Evolutionary conservation across 2,113 vertebrate species (phyloP), one percentile per base, ranked within the genome.

Genomic region (Notothenia rossii): DNA sequence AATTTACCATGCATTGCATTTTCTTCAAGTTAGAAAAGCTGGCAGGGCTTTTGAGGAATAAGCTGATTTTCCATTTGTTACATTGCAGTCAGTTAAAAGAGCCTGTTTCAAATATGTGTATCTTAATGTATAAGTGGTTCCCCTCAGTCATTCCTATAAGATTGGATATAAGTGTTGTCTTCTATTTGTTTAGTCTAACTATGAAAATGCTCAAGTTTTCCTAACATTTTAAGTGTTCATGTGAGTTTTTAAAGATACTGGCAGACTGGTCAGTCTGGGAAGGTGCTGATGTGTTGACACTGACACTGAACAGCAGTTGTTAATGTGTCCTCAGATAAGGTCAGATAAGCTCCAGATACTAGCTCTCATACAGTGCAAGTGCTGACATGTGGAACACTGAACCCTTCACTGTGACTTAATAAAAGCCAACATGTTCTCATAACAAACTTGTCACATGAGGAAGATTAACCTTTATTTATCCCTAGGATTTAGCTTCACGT

Each of bases 1-100:
- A 71, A 69, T 87, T 74, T 64, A 83, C 48, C 43, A 77, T 40
- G 60, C 53, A 46, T 33, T 56, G 55, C 36, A 45, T 62, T 69
- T 67, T 61, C 54, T 67, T 53, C 22, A 79, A 71, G 49, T 36
- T 54, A 66, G 22, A 70, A 76, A 73, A 58, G 0, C 51, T 50
- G 25, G 46, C n/a, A 49, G 4, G 33, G 18, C 54, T 74, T 51
- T 60, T 29, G 13, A 69, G 33, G 8, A 63, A 51, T 48, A 36
- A 36, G 2, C 25, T 7, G 36, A 43, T 54, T 76, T 29, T 9
- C 14, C 6, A 8, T 55, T 10, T 4, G 33, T n/a, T 18, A 33
- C 18, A 59, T 59, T 12, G 5, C 53, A 29, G 22, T 56, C n/a
- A 56, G n/a, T 79, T 43, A 50, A 0, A 73, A 65, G 2, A 18